Conservation (phyloP, 2,888 invertebrate genomes). For the Tachystola acroxantha region DNA sequence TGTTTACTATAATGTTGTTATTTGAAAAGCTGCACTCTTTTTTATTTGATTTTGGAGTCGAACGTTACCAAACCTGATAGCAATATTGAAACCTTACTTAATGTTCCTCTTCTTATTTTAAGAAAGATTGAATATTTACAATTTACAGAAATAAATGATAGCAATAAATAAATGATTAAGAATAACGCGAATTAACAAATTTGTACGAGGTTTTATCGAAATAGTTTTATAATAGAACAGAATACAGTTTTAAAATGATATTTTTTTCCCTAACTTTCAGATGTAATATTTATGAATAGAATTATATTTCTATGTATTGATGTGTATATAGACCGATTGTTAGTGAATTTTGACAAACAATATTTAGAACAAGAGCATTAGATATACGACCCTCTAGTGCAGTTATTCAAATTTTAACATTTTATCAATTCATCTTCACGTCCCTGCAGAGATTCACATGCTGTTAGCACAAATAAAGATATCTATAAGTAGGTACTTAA, state of each 20-base stretch:
- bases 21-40: conserved; percentile 78
- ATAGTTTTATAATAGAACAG: conserved; percentile 77
- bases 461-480: conserved; percentile 66
- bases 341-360: conserved; percentile 53
- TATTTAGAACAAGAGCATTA: conserved; percentile 58
- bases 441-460: conserved; percentile 66
- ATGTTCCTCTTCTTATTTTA: conserved; percentile 79
- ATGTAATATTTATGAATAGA: conserved; percentile 81
- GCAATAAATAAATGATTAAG: conserved; percentile 72
- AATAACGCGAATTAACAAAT: conserved; percentile 69
- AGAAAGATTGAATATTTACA: conserved; percentile 79
- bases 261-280: conserved; percentile 80
- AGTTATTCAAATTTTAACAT: conserved; percentile 80
- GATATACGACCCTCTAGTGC: conserved; percentile 67
- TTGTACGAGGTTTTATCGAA: conserved; percentile 76
- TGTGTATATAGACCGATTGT: conserved; percentile 63
- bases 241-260: conserved; percentile 66
- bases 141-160: conserved; percentile 70
- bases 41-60: conserved; percentile 59
- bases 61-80: conserved; percentile 72
- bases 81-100: conserved; percentile 73
- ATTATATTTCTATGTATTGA: conserved; percentile 80
- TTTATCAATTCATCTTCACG: conserved; percentile 60
- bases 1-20: conserved; percentile 65
- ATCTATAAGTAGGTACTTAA: not conserved